Evolutionary conservation across 2,113 vertebrate species (phyloP).

Genomic region (Charadrius vociferus): DNA sequence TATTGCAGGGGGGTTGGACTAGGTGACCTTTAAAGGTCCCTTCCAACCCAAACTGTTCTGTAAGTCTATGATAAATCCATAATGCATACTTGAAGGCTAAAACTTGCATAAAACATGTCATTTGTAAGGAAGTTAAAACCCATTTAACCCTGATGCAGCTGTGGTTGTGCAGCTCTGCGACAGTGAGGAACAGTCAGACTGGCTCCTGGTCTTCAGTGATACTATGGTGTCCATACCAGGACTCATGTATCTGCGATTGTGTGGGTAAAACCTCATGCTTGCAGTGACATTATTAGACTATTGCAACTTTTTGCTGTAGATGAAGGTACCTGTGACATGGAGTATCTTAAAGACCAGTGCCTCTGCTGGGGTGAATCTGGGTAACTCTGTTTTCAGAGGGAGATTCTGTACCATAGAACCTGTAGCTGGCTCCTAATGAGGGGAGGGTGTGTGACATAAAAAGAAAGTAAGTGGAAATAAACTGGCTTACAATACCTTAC

Average conservation of each 20-base stretch:
- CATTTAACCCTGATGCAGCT: not conserved
- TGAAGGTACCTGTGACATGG: accelerated
- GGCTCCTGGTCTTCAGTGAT: not conserved
- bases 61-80: not conserved
- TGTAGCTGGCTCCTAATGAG: not conserved
- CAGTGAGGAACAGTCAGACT: not conserved
- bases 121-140: not conserved
- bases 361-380: accelerated
- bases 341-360: not conserved
- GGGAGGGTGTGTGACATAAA: not conserved
- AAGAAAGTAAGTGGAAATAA: not conserved
- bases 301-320: not conserved
- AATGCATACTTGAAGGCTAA: not conserved
- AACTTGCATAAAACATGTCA: not conserved
- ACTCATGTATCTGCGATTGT: not conserved
- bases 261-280: not conserved
- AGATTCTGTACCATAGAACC: not conserved
- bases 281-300: not conserved
- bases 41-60: not conserved
- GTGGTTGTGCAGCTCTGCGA: not conserved
- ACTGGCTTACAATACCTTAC: not conserved
- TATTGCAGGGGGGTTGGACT: accelerated
- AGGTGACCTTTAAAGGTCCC: not conserved
- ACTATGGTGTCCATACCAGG: no score
- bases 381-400: not conserved